Evolutionary conservation across 2,888 invertebrate genomes (phyloP).

Genomic region (Diogma glabrata): DNA sequence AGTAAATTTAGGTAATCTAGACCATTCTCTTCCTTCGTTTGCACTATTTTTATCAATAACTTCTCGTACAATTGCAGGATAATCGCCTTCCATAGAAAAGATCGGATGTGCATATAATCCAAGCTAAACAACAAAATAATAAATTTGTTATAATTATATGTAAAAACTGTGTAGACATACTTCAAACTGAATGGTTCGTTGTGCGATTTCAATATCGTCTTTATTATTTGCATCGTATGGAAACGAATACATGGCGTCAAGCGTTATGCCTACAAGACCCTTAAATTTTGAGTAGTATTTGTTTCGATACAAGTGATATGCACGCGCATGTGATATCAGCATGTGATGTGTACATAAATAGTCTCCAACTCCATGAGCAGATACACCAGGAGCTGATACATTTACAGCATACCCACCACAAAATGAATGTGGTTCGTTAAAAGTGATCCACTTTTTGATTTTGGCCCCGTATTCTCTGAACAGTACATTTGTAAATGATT

Average conservation of each 20-base stretch:
- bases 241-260: slow-evolving; percentile 27
- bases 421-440: slow-evolving; percentile 43
- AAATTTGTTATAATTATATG: too few species aligned
- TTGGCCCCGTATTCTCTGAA: slow-evolving; percentile 39
- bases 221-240: slow-evolving; percentile 21
- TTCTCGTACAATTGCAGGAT: slow-evolving; percentile 28
- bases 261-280: too few species aligned
- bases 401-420: slow-evolving; percentile 39
- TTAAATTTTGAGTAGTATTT: too few species aligned
- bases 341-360: slow-evolving; percentile 42
- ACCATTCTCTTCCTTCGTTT: slow-evolving; percentile 26
- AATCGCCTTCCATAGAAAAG: slow-evolving; percentile 26
- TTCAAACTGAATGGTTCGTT: slow-evolving; percentile 25
- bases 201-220: slow-evolving; percentile 19
- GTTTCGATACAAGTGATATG: too few species aligned
- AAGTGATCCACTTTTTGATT: slow-evolving; percentile 43
- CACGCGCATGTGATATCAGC: slow-evolving; percentile 41
- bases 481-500: slow-evolving; percentile 38
- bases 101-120: too few species aligned
- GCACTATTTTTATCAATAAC: slow-evolving; percentile 26
- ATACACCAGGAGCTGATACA: slow-evolving; percentile 29
- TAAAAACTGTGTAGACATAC: slow-evolving; percentile 24
- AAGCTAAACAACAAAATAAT: too few species aligned
- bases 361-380: slow-evolving; percentile 37
- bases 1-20: slow-evolving; percentile 22